Base-by-base conservation (phyloP, 1,140 invertebrate species). In the Drosophila saltans region DNA sequence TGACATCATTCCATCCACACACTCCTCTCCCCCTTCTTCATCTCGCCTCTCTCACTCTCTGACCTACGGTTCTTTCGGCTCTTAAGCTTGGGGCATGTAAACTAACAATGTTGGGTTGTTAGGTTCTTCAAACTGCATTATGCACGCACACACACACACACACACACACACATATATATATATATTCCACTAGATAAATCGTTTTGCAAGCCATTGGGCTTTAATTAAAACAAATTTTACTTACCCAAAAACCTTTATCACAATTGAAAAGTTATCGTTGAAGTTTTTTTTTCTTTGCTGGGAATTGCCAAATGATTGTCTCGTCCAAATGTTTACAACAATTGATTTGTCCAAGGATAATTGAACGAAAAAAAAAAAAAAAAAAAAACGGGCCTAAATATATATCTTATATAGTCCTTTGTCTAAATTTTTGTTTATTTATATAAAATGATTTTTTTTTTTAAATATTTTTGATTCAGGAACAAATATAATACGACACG, bases 241-340 rank as follows among this genome's bases (percentile, higher is more conserved):
- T 75, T 40, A 75, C 72, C 57, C 40, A 58, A 57, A 39, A 43
- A 10, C 11, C 52, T 30, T 58, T 33, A n/a, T 58, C 7, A 36
- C 16, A 36, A 36, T 55, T 28, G 26, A 24, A 55, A 24, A 10
- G 24, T 26, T 55, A 5, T 55, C 52, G 28, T 55, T 9, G 16
- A 28, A 28, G 48, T 36, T 36, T 36, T 16, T 36, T 16, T 16
- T 16, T 16, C 16, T 16, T 16, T 16, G 16, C 16, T 16, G 16
- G 16, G 16, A 16, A 16, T 16, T 16, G 16, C 16, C 16, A 16
- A 16, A 16, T 16, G 16, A 16, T 16, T 16, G 16, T 16, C 16
- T 16, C 16, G 16, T 16, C 16, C 16, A 16, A 16, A 16, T 16
- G 16, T 16, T 16, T 16, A 16, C 16, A 16, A 16, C 16, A 16